Conservation (phyloP, 2,797 vertebrate species). For the Chromobotia macracanthus region DNA sequence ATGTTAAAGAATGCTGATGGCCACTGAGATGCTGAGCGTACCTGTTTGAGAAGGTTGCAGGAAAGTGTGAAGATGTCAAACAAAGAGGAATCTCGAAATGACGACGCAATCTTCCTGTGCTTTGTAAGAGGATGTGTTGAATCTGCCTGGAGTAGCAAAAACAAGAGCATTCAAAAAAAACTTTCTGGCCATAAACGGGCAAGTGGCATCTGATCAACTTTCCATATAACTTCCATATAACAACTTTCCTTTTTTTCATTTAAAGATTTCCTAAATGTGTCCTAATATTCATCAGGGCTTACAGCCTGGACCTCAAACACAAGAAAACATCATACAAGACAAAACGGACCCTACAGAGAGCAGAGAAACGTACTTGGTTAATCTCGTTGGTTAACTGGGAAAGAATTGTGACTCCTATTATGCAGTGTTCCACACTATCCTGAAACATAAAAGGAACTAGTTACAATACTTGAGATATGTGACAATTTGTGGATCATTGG, state of each 20-base stretch:
- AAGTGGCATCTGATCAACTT: background rate
- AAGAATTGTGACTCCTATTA: slow-evolving; percentile 97
- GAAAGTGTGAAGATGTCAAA: slow-evolving; percentile 98
- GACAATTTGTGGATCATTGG: too few species aligned
- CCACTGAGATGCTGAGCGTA: background rate
- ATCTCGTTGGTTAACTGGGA: slow-evolving; percentile 98
- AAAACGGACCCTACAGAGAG: slow-evolving; percentile 58
- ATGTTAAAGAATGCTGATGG: background rate
- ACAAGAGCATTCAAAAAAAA: background rate
- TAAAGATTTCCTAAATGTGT: too few species aligned
- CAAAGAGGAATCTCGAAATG: slow-evolving; percentile 94
- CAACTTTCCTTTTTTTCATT: background rate
- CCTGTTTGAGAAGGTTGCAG: slow-evolving; percentile 97
- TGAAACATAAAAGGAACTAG: slow-evolving; percentile 63
- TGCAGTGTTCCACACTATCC: slow-evolving; percentile 98
- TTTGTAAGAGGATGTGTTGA: slow-evolving; percentile 96
- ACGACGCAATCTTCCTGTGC: slow-evolving; percentile 98
- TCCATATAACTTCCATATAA: background rate
- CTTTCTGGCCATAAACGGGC: background rate
- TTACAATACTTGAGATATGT: background rate
- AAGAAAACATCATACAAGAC: background rate
- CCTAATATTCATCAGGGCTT: too few species aligned
- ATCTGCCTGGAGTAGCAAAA: slow-evolving; percentile 81
- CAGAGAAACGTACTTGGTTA: slow-evolving; percentile 89
- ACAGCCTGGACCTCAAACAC: slow-evolving; percentile 20